Conservation (phyloP, 1,140 invertebrate species). For the Popillia japonica region DNA sequence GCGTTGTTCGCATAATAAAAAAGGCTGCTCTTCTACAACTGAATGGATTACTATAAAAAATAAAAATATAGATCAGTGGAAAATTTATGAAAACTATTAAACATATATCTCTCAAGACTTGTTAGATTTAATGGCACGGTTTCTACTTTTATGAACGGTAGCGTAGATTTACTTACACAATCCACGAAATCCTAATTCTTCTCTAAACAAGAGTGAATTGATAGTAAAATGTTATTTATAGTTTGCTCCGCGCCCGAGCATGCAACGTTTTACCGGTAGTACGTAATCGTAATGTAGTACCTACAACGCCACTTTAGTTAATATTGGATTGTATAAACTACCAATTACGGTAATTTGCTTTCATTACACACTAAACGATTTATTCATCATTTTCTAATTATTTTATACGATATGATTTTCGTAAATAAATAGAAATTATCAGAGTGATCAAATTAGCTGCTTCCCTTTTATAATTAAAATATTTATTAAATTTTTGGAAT, state of each 20-base stretch:
- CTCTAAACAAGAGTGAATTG: not conserved
- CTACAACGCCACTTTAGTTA: not conserved
- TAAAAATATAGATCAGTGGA: too few species aligned
- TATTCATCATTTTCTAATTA: not conserved
- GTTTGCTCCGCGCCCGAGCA: not conserved
- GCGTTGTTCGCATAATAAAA: too few species aligned
- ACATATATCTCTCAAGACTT: too few species aligned
- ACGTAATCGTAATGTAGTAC: not conserved
- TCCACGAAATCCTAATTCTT: not conserved
- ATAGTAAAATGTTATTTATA: constrained; percentile 12
- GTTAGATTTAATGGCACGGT: too few species aligned
- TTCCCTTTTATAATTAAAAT: too few species aligned
- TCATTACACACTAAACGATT: constrained; percentile 8
- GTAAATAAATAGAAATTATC: too few species aligned
- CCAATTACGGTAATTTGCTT: constrained; percentile 6
- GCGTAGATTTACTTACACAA: not conserved
- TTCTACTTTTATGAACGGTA: not conserved
- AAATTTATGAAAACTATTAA: too few species aligned
- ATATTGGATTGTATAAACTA: not conserved
- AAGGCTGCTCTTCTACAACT: too few species aligned
- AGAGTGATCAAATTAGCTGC: too few species aligned
- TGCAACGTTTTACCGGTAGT: constrained; percentile 1
- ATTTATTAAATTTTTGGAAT: too few species aligned
- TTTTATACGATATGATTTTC: too few species aligned
- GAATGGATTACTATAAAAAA: too few species aligned